Conservation (phyloP, 2,888 invertebrate species). For the Pelosia muscerda region DNA sequence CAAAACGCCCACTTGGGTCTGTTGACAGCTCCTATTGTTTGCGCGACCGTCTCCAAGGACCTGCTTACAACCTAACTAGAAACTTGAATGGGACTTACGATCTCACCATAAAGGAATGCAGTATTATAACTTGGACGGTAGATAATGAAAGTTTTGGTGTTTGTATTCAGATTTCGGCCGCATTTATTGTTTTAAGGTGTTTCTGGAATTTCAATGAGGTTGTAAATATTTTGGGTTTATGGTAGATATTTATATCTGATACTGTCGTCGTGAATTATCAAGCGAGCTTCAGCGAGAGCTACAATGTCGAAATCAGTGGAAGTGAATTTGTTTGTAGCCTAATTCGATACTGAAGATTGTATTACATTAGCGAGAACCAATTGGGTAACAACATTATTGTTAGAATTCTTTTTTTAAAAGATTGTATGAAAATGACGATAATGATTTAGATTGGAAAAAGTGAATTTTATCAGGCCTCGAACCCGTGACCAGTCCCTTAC, state of each 20-base stretch:
- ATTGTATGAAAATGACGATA: too few species aligned
- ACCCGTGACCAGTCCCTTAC: too few species aligned
- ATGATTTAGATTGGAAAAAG: too few species aligned
- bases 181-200: conserved; percentile 24
- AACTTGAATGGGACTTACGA: conserved; percentile 55
- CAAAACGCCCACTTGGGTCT: conserved; percentile 42
- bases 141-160: conserved; percentile 32
- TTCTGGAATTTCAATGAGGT: conserved; percentile 6
- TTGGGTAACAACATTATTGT: not conserved
- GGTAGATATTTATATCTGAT: not conserved
- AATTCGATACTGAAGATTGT: not conserved
- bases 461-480: too few species aligned
- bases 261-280: not conserved
- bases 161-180: conserved; percentile 22
- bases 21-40: conserved; percentile 61
- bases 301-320: not conserved
- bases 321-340: not conserved
- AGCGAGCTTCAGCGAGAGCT: not conserved
- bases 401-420: not conserved
- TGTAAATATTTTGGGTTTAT: conserved; percentile 14
- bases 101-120: conserved; percentile 50
- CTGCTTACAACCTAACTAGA: conserved; percentile 56
- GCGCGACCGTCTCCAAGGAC: conserved; percentile 50
- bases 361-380: not conserved
- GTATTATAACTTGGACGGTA: conserved; percentile 39